Evolutionary conservation across 2,113 vertebrate genomes (phyloP), one percentile per base, ranked within the genome.

Genomic region (Tautogolabrus adspersus): DNA sequence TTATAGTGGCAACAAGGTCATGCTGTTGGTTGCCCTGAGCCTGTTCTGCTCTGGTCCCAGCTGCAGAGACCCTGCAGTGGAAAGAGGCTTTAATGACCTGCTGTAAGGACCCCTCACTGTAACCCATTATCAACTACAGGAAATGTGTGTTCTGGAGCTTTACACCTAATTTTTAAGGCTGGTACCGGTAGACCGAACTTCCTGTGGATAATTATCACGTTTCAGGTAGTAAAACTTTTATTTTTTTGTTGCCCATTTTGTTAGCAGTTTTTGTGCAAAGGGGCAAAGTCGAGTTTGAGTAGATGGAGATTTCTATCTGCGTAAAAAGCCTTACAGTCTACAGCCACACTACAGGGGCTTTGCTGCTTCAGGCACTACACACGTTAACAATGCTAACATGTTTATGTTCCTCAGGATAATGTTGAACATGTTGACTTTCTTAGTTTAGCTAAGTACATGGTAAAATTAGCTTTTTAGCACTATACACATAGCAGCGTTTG

Each of bases 121-220:
- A 67, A 72, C 16, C 77, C 67, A 81, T 86, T 86, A 86, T 79
- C 73, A 75, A 21, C 65, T 51, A 49, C 63, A 80, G 76, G 82
- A 82, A 79, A 77, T 54, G 58, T 81, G 72, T 58, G 77, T 82
- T 84, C 71, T 6, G 6, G 56, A 40, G 23, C 38, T 83, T 86
- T 69, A 72, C 86, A 82, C 84, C 78, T 82, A 64, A 34, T 69
- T 74, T 65, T 79, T 55, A 68, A 66, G 58, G 8, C 68, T 76
- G 15, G 66, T 55, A 83, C 78, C 3, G 8, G 59, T 38, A 51
- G 58, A 73, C 54, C 69, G 60, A 75, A 84, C 72, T 88, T 90
- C 86, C 86, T 85, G 80, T 58, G 11, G 30, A 77, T 79, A 79
- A 87, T 84, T 74, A 84, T 84, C 86, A 66, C 77, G 69, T 88